Evolutionary conservation across 2,797 vertebrate genomes (phyloP).

Genomic region (Mus spretus): DNA sequence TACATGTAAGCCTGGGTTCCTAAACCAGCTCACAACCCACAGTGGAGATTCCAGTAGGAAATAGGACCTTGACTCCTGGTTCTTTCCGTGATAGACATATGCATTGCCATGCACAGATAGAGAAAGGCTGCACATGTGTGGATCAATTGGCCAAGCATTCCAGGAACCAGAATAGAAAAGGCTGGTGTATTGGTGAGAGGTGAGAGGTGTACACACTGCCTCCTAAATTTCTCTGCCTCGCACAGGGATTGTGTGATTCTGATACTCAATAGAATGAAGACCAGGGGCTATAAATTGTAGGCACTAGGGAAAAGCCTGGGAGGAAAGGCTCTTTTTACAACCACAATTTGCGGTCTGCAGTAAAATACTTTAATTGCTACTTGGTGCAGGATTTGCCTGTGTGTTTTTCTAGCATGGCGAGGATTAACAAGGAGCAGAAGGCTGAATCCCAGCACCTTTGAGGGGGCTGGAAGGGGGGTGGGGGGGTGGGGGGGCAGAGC

Average conservation of each 20-base stretch:
- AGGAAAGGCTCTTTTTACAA: slow-evolving; percentile 5
- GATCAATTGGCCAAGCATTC: not conserved
- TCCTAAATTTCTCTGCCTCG: slow-evolving; percentile 61
- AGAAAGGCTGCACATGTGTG: not conserved
- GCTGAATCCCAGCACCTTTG: slow-evolving; percentile 47
- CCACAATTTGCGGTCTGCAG: slow-evolving; percentile 48
- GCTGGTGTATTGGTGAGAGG: not conserved
- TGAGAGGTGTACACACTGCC: not conserved
- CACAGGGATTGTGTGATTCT: not conserved
- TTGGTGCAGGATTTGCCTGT: slow-evolving; percentile 50
- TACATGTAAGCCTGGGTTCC: not conserved
- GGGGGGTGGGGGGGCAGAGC: not conserved
- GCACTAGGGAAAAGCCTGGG: not conserved
- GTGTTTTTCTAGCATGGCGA: slow-evolving; percentile 60
- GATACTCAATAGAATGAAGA: slow-evolving; percentile 7
- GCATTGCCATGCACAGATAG: slow-evolving; percentile 38
- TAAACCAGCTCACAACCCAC: not conserved
- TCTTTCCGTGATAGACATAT: slow-evolving; percentile 29
- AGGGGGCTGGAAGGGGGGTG: not conserved
- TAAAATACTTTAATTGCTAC: slow-evolving; percentile 71
- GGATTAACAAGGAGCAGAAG: slow-evolving; percentile 51
- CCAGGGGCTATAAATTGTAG: slow-evolving; percentile 62
- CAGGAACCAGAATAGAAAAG: slow-evolving; percentile 30
- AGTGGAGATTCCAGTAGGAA: not conserved
- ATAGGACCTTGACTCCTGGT: not conserved